phyloP scores from a whole-genome alignment of 2,888 invertebrate species.

The Drosophila algonquin region DNA sequence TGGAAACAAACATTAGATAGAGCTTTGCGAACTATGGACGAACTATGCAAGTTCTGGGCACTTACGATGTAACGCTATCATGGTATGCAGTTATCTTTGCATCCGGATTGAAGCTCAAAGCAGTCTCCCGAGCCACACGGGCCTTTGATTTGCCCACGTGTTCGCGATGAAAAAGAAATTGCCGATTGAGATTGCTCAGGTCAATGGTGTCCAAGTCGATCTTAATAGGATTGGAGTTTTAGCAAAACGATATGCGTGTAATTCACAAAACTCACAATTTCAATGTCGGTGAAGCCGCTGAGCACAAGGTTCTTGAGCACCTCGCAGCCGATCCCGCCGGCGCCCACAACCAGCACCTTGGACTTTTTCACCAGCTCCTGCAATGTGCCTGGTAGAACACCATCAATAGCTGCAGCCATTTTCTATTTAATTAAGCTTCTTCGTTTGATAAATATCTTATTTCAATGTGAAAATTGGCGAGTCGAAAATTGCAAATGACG shows the following conservation, averaged over 20 bases:
- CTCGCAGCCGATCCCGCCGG: slow-evolving; percentile 99
- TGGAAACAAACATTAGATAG: slow-evolving; percentile 84
- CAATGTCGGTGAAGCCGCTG: slow-evolving; percentile 95
- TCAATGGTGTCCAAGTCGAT: slow-evolving; percentile 99
- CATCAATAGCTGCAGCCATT: slow-evolving; percentile 89
- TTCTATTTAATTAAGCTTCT: slow-evolving; percentile 18
- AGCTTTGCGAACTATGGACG: neutral
- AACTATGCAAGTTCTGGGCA: slow-evolving; percentile 33
- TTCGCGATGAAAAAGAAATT: slow-evolving; percentile 98
- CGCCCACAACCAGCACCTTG: slow-evolving; percentile 95
- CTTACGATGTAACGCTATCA: slow-evolving; percentile 95
- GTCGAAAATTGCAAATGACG: slow-evolving; percentile 54
- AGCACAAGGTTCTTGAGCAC: slow-evolving; percentile 98
- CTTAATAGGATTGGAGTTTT: slow-evolving; percentile 85
- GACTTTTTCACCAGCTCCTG: slow-evolving; percentile 88
- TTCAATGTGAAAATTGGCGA: slow-evolving; percentile 10
- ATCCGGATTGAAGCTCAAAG: slow-evolving; percentile 93
- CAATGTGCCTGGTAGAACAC: slow-evolving; percentile 88
- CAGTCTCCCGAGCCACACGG: slow-evolving; percentile 94
- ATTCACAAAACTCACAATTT: slow-evolving; percentile 90
- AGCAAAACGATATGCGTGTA: neutral
- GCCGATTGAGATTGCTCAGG: slow-evolving; percentile 98
- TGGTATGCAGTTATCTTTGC: slow-evolving; percentile 95
- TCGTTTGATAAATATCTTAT: slow-evolving; percentile 1
- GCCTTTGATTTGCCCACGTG: slow-evolving; percentile 99